phyloP scores from a whole-genome alignment of 2,113 vertebrate species.

The Psilopogon haemacephalus region DNA sequence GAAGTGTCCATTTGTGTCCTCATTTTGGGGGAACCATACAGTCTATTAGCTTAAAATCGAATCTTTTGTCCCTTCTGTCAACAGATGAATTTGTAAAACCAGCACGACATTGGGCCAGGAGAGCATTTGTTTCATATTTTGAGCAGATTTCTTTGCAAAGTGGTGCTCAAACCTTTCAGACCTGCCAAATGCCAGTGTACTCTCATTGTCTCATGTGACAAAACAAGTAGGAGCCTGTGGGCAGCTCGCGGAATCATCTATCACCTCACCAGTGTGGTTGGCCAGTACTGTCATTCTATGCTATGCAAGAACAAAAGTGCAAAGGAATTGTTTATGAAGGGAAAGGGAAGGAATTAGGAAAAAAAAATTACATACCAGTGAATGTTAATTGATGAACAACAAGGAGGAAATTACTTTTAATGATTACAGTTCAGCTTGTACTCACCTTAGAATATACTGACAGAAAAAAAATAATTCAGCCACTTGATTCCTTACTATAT shows the following conservation, averaged over 20 bases:
- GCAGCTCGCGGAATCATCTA: not conserved
- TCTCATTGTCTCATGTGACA: not conserved
- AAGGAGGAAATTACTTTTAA: not conserved
- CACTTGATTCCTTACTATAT: not conserved
- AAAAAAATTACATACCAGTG: not conserved
- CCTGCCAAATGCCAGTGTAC: not conserved
- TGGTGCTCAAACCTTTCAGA: not conserved
- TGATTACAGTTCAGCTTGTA: not conserved
- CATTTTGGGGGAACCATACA: not conserved
- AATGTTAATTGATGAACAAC: not conserved
- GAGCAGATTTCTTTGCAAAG: not conserved
- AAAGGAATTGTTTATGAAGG: not conserved
- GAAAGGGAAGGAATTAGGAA: not conserved
- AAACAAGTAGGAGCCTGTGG: not conserved
- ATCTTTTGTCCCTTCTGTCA: not conserved
- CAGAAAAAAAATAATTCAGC: not conserved
- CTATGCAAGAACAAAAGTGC: not conserved
- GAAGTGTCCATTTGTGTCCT: not conserved
- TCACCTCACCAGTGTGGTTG: not conserved
- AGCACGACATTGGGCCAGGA: not conserved
- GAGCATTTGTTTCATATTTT: not conserved
- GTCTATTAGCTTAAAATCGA: not conserved
- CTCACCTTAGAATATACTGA: not conserved
- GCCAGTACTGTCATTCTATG: not conserved
- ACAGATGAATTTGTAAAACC: not conserved